Base-by-base conservation (phyloP, 2,113 vertebrate genomes). In the Laterallus jamaicensis region DNA sequence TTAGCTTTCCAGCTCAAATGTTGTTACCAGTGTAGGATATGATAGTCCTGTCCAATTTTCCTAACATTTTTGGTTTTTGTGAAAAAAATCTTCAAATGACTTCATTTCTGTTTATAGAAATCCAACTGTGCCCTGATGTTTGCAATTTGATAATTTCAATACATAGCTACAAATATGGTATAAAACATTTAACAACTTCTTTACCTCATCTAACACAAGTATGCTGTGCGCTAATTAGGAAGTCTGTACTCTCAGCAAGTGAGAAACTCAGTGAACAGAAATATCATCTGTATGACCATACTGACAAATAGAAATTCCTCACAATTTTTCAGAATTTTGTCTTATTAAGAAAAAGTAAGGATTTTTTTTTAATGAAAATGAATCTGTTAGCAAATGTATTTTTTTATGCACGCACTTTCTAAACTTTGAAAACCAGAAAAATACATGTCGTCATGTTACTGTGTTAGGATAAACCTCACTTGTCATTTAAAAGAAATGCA, bases 71-170 rank as follows among this genome's bases (percentile, higher is more conserved):
- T 73, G 67, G 58, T 58, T 87, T 93, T 77, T 15, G 92, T 82
- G 88, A 76, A 81, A 74, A 92, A 86, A 50, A 75, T 29, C n/a
- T 64, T 75, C 17, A 76, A 73, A 92, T 88, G 0, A 85, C 28
- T 74, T 91, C 37, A 83, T 44, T 95, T 94, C 92, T 93, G 37
- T 88, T 96, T 95, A 81, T 56, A 78, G 40, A 88, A 95, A 82
- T 54, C 56, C 82, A 93, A 35, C 44, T 92, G 68, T 80, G 73
- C 26, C 83, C 59, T 91, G 59, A 92, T 71, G 64, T 29, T 62
- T 96, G 39, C 20, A 95, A 66, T 95, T 81, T 55, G 54, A 92
- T 94, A 42, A 81, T 78, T 92, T 91, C 81, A 90, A 82, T 82
- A 84, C 29, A 75, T 37, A 93, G 63, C 35, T 54, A 74, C 0